Conservation (phyloP, 2,113 vertebrate genomes). For the Campylomormyrus tamandua region DNA sequence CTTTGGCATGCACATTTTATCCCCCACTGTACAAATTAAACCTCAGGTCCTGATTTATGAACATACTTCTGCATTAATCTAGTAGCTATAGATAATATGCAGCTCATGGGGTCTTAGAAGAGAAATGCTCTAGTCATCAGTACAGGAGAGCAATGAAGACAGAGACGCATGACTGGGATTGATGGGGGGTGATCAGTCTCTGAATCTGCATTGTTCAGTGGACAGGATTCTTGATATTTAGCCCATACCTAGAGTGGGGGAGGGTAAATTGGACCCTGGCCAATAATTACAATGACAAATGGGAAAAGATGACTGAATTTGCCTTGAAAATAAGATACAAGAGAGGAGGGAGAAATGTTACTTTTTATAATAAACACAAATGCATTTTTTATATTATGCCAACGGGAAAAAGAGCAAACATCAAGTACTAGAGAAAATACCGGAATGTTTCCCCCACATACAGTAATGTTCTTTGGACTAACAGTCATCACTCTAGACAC, state of each 20-base stretch:
- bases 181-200: neutral
- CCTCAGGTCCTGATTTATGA: neutral
- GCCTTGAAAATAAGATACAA: neutral
- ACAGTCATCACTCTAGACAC: neutral
- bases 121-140: neutral
- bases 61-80: neutral
- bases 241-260: neutral
- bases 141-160: neutral
- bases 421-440: neutral
- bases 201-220: neutral
- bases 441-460: neutral
- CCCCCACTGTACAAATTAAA: neutral
- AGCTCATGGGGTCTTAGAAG: neutral
- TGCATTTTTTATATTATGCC: neutral
- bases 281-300: neutral
- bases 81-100: neutral
- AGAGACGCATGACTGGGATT: neutral
- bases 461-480: neutral
- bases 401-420: neutral
- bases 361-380: neutral
- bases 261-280: neutral
- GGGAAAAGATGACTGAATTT: neutral
- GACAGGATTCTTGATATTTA: neutral
- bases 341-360: neutral
- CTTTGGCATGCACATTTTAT: neutral